These are phyloP conservation scores for Steatornis caripensis DNA, from an alignment of 2,113 vertebrate species.

Conservation along the genomic window DNA sequence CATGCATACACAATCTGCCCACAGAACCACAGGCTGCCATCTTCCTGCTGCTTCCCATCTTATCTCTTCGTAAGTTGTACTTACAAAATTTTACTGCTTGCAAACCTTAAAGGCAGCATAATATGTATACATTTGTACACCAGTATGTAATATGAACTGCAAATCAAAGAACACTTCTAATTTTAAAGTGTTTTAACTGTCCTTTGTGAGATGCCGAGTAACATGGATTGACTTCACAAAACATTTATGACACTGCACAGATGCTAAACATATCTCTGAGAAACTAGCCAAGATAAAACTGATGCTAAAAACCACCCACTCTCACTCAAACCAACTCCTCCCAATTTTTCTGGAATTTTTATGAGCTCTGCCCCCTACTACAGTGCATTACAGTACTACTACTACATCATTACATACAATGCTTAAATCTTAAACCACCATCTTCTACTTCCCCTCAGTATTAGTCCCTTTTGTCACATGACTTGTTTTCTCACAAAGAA, in stretches of 20 bases:
- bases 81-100: background rate
- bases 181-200: background rate
- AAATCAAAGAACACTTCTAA: background rate
- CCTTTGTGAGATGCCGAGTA: background rate
- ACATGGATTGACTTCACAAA: background rate
- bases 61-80: rapidly evolving
- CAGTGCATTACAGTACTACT: background rate
- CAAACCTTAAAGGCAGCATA: background rate
- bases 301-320: background rate
- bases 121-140: background rate
- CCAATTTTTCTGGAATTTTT: background rate
- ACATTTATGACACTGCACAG: background rate
- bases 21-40: background rate
- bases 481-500: background rate
- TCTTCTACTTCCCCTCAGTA: background rate
- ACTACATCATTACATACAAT: background rate
- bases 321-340: background rate
- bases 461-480: background rate
- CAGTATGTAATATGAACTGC: background rate
- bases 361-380: background rate
- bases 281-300: background rate
- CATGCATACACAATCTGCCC: rapidly evolving
- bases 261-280: background rate
- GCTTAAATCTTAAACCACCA: background rate
- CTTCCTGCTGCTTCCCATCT: background rate